Conservation (phyloP, 2,113 vertebrate species). For the Columba janthina region DNA sequence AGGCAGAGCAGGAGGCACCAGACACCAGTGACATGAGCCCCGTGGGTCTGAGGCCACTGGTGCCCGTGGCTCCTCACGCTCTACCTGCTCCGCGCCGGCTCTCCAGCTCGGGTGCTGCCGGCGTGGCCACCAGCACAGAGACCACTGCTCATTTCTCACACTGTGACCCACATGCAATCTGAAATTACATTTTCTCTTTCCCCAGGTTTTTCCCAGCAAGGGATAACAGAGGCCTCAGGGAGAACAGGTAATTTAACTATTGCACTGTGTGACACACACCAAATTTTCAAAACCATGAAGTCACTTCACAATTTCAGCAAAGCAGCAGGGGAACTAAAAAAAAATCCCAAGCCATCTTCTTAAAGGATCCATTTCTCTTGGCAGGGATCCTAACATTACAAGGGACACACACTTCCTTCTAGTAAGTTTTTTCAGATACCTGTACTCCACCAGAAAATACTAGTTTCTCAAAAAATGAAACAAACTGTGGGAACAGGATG, state of each 20-base stretch:
- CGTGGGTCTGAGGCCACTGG: background rate
- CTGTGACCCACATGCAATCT: background rate
- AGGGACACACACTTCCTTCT: background rate
- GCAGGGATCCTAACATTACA: background rate
- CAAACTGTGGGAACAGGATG: background rate
- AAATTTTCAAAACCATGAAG: background rate
- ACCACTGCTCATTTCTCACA: conserved; percentile 14
- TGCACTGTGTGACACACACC: background rate
- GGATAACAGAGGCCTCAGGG: conserved; percentile 1
- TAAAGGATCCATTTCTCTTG: background rate
- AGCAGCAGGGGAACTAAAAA: background rate
- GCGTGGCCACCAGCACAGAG: background rate
- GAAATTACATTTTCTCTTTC: conserved; percentile 20
- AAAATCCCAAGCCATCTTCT: background rate
- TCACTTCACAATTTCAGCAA: conserved; percentile 13
- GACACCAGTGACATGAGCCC: background rate
- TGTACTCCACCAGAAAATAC: background rate
- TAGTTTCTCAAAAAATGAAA: background rate
- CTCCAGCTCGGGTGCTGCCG: background rate
- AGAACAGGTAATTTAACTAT: conserved; percentile 45
- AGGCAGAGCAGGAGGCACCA: background rate
- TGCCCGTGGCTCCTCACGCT: background rate
- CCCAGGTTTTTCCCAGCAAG: conserved; percentile 27
- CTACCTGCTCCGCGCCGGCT: background rate
- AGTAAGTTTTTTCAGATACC: background rate